Evolutionary conservation across 2,797 vertebrate species (phyloP).

Genomic region (Eidolon dupreanum): DNA sequence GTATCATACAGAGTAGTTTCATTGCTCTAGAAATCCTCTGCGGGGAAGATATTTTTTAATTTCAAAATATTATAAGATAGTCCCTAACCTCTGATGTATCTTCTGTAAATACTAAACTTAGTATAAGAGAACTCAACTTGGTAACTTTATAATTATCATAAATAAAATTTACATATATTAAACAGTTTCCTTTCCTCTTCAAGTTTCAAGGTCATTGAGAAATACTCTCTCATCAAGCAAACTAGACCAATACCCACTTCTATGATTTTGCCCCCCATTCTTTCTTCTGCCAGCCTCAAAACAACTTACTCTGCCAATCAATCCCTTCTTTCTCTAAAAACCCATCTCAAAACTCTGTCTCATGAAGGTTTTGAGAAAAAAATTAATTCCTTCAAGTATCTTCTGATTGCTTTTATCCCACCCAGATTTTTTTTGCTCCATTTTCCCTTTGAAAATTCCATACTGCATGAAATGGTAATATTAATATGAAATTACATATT

Average conservation of each 20-base stretch:
- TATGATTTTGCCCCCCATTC: neutral
- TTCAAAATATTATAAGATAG: neutral
- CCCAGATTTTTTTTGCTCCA: neutral
- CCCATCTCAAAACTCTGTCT: neutral
- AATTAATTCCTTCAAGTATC: neutral
- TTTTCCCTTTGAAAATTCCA: neutral
- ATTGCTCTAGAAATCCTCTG: neutral
- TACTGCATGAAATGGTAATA: neutral
- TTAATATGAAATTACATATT: neutral
- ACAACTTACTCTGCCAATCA: neutral
- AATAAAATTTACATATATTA: neutral
- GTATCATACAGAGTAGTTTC: neutral
- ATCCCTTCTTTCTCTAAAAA: slow-evolving; percentile 15
- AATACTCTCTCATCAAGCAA: neutral
- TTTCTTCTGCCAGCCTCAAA: neutral
- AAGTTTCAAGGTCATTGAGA: neutral
- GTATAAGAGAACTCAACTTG: neutral
- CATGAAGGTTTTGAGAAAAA: neutral
- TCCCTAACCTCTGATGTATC: neutral
- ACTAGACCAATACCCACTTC: neutral
- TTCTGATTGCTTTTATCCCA: neutral
- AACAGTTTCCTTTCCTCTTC: neutral
- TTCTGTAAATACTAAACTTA: neutral
- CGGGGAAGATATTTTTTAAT: neutral
- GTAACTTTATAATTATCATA: neutral